These are phyloP conservation scores for Ophion ventricosus DNA, from an alignment of 2,888 invertebrate genomes.

Conservation along the genomic window DNA sequence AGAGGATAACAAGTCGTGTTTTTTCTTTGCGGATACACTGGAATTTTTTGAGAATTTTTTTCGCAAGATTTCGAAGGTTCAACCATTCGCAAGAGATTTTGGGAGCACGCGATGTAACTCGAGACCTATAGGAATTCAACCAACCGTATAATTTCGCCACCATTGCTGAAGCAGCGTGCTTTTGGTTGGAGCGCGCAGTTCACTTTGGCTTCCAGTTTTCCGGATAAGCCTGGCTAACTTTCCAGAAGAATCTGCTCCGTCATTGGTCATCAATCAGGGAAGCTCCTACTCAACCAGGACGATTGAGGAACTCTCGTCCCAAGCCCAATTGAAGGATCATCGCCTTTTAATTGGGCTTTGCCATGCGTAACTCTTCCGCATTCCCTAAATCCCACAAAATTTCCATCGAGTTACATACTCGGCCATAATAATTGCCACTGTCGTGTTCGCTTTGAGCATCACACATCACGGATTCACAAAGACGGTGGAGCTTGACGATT, in stretches of 20 bases:
- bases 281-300: not conserved
- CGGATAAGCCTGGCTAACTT: too few species aligned
- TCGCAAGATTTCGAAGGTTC: too few species aligned
- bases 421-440: slow-evolving; percentile 6
- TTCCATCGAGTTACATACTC: not conserved
- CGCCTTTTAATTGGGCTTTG: not conserved
- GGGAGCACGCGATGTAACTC: too few species aligned
- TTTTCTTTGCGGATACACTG: too few species aligned
- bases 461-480: slow-evolving; percentile 10
- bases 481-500: not conserved
- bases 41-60: too few species aligned
- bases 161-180: too few species aligned
- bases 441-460: not conserved
- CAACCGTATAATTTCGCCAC: too few species aligned
- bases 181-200: too few species aligned
- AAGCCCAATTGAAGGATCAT: not conserved
- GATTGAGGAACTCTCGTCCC: not conserved
- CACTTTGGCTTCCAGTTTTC: too few species aligned
- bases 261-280: not conserved
- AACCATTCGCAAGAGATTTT: too few species aligned
- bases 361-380: not conserved
- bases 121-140: too few species aligned
- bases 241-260: not conserved
- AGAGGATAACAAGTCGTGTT: too few species aligned
- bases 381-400: not conserved